Base-by-base conservation (phyloP, 2,113 vertebrate genomes). In the Arothron firmamentum region DNA sequence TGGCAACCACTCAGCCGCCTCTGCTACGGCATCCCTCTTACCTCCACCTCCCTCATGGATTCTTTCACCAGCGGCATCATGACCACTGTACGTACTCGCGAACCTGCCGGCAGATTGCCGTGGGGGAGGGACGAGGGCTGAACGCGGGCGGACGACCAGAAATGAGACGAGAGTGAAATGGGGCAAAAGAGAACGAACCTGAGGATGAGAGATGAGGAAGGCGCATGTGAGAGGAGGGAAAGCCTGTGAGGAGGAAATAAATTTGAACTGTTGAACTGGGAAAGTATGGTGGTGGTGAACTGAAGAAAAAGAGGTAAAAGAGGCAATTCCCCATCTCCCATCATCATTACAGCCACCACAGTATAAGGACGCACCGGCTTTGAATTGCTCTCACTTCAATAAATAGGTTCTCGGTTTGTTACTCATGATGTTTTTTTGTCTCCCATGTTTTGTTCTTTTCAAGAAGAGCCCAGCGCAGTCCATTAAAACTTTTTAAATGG, bases 1-100 rank as follows among this genome's bases (percentile, higher is more conserved):
- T 84, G 85, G 70, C 67, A 85, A 89, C 81, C 71, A 31, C 60
- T 47, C 65, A 45, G 0, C 80, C 57, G 20, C 77, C 74, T 77
- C 72, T 62, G 20, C 71, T 73, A 38, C 60, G n/a, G 48, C 48
- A 6, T 56, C 51, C 50, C 61, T 68, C 73, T 38, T 38, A 25
- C 52, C 65, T 74, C 65, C 62, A 46, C 74, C 78, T 71, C 77
- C 48, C 45, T 75, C 72, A 52, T 67, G 75, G 74, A 78, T 83
- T 81, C 80, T 71, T 74, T 50, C 70, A 70, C 60, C 67, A 74
- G 34, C 70, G 69, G 28, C 69, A 79, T 47, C 70, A 67, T 49
- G 57, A 64, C 48, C 64, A 56, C 65, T 28, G 55, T 1, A 38
- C 55, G 17, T 56, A 41, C 67, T 70, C 19, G 16, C 55, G 58